Percentiles rank a stretch among this genome's conserved stretches.
These are phyloP conservation scores for Perdita meconis DNA, from an alignment of 2,888 invertebrate genomes.

Conservation along the genomic window DNA sequence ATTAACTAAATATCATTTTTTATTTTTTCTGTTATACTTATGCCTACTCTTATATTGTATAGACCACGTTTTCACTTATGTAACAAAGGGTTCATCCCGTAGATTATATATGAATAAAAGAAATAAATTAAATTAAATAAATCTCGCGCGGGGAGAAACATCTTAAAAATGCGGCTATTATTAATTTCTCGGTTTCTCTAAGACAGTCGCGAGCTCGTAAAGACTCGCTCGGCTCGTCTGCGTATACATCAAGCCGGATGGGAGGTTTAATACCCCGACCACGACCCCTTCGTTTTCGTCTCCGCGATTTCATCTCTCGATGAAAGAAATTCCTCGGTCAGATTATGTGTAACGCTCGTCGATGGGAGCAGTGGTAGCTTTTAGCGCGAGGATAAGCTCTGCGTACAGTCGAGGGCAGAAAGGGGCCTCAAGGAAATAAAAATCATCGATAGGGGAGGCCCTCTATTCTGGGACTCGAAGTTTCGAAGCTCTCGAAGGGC, in stretches of 20 bases:
- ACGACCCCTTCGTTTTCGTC: conserved; percentile 14
- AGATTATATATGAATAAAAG: too few relatives aligned
- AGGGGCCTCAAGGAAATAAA: conserved; percentile 41
- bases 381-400: conserved; percentile 65
- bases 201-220: conserved; percentile 35
- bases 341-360: conserved; percentile 75
- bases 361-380: conserved; percentile 69
- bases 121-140: too few relatives aligned
- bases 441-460: conserved; percentile 30
- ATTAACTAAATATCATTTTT: too few relatives aligned
- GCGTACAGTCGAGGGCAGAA: neutral
- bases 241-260: conserved; percentile 33
- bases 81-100: too few relatives aligned
- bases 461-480: conserved; percentile 56
- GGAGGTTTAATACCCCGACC: conserved; percentile 45
- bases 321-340: conserved; percentile 79
- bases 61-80: too few relatives aligned
- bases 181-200: conserved; percentile 44
- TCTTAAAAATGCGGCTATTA: conserved; percentile 29
- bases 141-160: neutral
- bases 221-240: conserved; percentile 9
- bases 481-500: conserved; percentile 26
- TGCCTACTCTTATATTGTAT: too few relatives aligned
- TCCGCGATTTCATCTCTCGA: conserved; percentile 62
- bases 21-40: too few relatives aligned